These are phyloP conservation scores for Anthoptus insignis DNA, from an alignment of 2,888 invertebrate species.

Conservation along the genomic window DNA sequence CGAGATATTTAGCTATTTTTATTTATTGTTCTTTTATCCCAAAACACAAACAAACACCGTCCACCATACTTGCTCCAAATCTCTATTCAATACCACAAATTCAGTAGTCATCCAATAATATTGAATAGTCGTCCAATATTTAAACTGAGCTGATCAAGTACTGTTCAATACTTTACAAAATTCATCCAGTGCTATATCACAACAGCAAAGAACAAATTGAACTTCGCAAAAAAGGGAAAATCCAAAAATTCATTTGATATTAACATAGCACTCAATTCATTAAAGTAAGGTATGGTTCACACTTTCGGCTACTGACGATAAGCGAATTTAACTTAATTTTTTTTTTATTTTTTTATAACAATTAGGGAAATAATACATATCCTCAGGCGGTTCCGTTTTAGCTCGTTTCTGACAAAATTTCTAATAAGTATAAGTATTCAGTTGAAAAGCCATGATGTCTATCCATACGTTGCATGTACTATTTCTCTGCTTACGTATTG, in stretches of 20 bases:
- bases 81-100: background rate
- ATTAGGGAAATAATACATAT: too few relatives aligned
- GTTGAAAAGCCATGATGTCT: too few relatives aligned
- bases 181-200: slow-evolving; percentile 6
- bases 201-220: slow-evolving; percentile 16
- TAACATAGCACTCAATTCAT: slow-evolving; percentile 26
- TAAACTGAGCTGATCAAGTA: background rate
- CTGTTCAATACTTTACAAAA: background rate
- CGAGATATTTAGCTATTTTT: too few relatives aligned
- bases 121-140: background rate
- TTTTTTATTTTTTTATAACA: too few relatives aligned
- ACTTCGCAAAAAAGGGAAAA: slow-evolving; percentile 6
- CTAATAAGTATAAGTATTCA: too few relatives aligned
- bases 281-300: background rate
- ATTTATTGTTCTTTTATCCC: too few relatives aligned
- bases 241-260: slow-evolving; percentile 20
- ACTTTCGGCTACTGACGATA: background rate
- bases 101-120: background rate
- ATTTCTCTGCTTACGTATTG: too few relatives aligned
- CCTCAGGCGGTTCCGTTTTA: too few relatives aligned
- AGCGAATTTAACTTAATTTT: background rate
- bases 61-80: too few relatives aligned
- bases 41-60: too few relatives aligned
- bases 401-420: too few relatives aligned
- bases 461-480: too few relatives aligned